Base-by-base conservation (phyloP, 2,113 vertebrate genomes). In the Epinephelus fuscoguttatus region DNA sequence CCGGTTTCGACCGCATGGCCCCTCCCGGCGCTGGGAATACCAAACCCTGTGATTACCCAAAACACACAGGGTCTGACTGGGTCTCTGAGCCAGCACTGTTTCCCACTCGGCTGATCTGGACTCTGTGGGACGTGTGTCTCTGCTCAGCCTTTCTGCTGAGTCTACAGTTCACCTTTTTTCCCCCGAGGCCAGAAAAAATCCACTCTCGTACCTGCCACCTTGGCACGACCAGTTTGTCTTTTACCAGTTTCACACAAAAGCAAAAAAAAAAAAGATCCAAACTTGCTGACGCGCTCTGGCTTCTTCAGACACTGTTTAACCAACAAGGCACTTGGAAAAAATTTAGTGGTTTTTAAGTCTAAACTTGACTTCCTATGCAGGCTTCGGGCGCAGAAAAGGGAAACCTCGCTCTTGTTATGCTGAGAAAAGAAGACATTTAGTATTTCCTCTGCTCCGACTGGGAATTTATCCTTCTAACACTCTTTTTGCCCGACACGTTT, bases 1-100 rank as follows among this genome's bases (percentile, higher is more conserved):
- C 88, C 70, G 88, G 93, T 95, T 96, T 95, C 93, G 74, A 95
- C 95, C 94, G 78, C 93, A 94, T 83, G 89, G 92, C 92, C 92
- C 94, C 95, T 95, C 94, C 93, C 89, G 76, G 89, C 37, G 33
- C 94, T 90, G 89, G 76, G 90, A 94, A 93, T 90, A 94, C 90
- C 89, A 90, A 94, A 95, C 91, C 94, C 94, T 95, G 93, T 94
- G 92, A 96, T 96, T 96, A 96, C 93, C 88, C 93, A 89, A 90
- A 94, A 94, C 91, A 93, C 88, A 92, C 76, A 59, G 87, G 90
- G 90, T 84, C 90, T 80, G 84, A 84, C 84, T 79, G 84, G 85
- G 80, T 89, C 86, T 86, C 75, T 11, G 89, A 85, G 88, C 86
- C 81, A 84, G 91, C 79, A 18, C 66, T 1, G 74, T 70, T 81